These are phyloP conservation scores for Acanthochromis polyacanthus DNA, from an alignment of 2,113 vertebrate species.

Conservation along the genomic window DNA sequence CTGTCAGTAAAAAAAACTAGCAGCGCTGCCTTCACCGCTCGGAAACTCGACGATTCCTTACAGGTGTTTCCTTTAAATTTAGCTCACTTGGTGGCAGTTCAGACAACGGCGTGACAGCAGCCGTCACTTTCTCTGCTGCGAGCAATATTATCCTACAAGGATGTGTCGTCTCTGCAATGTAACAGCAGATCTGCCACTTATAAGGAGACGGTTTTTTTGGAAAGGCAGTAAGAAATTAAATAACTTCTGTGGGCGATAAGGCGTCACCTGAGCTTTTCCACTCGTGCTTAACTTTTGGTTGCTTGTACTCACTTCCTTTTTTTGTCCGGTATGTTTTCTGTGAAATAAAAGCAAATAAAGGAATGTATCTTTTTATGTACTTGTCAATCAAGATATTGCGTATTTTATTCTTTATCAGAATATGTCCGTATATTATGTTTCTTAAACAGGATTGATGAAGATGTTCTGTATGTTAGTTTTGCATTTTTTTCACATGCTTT, in stretches of 20 bases:
- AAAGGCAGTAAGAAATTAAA: constrained; percentile 6
- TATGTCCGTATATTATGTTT: constrained; percentile 44
- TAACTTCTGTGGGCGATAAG: neutral
- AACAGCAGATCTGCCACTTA: constrained; percentile 22
- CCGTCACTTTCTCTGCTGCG: constrained; percentile 19
- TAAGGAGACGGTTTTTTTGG: neutral
- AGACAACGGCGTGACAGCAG: constrained; percentile 19
- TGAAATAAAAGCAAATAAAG: constrained; percentile 66
- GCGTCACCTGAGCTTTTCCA: constrained; percentile 9
- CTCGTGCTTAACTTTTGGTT: constrained; percentile 17
- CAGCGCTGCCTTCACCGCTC: constrained; percentile 16
- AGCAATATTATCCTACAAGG: constrained; percentile 33
- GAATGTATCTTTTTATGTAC: constrained; percentile 71
- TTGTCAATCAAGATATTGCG: constrained; percentile 43
- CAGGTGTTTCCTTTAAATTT: constrained; percentile 6
- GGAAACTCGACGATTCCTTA: neutral
- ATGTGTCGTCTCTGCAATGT: constrained; percentile 12
- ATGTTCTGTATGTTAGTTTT: constrained; percentile 44
- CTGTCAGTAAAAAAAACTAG: constrained; percentile 4
- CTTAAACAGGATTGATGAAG: constrained; percentile 23
- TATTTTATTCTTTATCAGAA: constrained; percentile 53
- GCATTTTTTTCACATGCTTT: constrained; percentile 44
- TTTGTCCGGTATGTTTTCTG: constrained; percentile 61
- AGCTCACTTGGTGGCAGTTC: constrained; percentile 1
- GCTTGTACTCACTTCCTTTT: constrained; percentile 27